Conservation (phyloP, 2,797 vertebrate genomes). For the Acomys russatus region DNA sequence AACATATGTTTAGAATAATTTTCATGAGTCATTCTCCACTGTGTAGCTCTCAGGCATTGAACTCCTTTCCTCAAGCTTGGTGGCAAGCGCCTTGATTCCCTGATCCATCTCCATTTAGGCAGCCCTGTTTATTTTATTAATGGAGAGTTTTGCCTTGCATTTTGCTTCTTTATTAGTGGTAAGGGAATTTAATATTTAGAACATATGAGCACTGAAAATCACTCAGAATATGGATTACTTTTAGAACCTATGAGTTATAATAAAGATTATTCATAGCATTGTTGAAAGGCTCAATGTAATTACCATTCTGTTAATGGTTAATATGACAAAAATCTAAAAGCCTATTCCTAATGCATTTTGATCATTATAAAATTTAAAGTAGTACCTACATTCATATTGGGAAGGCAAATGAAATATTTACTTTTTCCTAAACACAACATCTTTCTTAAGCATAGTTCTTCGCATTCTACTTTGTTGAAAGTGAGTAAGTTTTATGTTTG, state of each 20-base stretch:
- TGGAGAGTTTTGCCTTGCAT: not conserved
- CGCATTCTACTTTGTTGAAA: slow-evolving; percentile 43
- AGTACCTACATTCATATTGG: not conserved
- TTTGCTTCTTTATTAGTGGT: not conserved
- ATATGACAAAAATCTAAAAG: not conserved
- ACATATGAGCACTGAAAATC: not conserved
- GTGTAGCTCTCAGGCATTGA: not conserved
- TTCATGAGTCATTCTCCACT: no score
- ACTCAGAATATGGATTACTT: not conserved
- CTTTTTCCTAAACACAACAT: slow-evolving; percentile 16
- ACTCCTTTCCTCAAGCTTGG: not conserved
- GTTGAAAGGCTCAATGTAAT: not conserved
- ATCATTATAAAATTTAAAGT: slow-evolving; percentile 32
- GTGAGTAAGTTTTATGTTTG: not conserved
- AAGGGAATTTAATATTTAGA: not conserved
- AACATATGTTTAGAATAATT: not conserved
- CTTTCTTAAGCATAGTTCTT: not conserved
- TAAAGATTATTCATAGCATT: slow-evolving; percentile 2
- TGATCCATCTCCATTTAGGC: no score
- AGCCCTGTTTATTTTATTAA: not conserved
- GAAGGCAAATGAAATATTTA: not conserved
- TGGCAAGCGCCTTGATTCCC: no score
- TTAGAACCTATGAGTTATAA: not conserved
- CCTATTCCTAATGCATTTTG: slow-evolving; percentile 12
- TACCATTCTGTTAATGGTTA: slow-evolving; percentile 2